Conservation (phyloP, 2,797 vertebrate genomes). For the Onychomys leucogaster region DNA sequence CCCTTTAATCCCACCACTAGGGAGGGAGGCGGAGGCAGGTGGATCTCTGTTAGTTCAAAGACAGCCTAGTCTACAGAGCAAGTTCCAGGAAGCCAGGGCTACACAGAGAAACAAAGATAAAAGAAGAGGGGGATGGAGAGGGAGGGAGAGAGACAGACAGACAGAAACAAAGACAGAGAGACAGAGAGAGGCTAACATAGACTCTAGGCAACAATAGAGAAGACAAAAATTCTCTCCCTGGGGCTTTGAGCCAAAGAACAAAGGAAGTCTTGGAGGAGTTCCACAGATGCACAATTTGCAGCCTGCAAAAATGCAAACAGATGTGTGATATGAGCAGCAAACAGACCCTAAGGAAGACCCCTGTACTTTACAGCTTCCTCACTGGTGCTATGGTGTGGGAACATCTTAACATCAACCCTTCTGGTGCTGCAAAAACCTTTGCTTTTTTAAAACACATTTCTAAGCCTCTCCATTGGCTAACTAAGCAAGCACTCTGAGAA, state of each 20-base stretch:
- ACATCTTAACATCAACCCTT: not conserved
- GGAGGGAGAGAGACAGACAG: too few species aligned
- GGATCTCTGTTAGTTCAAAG: too few species aligned
- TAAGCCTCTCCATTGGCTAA: not conserved
- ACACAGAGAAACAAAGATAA: not conserved
- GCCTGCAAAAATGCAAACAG: not conserved
- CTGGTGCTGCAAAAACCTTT: not conserved
- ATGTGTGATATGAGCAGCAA: not conserved
- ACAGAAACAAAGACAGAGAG: too few species aligned
- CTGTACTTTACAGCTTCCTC: not conserved
- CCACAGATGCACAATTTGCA: not conserved
- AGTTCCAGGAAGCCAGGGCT: too few species aligned
- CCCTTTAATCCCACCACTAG: too few species aligned
- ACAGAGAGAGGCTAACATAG: not conserved
- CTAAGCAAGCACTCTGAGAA: not conserved
- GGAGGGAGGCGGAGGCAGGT: too few species aligned
- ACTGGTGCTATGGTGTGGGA: not conserved
- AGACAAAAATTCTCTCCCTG: not conserved
- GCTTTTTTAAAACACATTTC: not conserved
- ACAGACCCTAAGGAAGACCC: not conserved
- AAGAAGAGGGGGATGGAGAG: not conserved
- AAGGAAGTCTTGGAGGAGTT: not conserved
- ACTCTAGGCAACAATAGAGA: not conserved
- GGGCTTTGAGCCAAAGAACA: not conserved
- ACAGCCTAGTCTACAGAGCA: too few species aligned